These are phyloP conservation scores for Arizona elegans DNA, from an alignment of 2,113 vertebrate species.

Conservation along the genomic window DNA sequence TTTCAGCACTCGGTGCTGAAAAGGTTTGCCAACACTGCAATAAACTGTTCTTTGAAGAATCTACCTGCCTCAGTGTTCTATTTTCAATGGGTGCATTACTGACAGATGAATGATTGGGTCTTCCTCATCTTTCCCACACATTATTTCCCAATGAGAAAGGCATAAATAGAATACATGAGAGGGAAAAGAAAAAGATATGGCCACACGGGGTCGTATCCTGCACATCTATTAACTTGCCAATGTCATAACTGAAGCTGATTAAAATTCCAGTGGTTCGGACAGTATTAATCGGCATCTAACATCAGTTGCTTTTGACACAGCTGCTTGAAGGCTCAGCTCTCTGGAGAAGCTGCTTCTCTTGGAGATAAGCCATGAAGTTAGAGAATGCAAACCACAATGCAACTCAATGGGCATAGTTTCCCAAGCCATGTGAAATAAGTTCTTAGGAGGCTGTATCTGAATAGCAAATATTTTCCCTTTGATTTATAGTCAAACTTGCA, in stretches of 20 bases:
- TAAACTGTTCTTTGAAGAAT: too few species aligned
- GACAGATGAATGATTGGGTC: background rate
- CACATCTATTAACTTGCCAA: background rate
- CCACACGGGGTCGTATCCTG: background rate
- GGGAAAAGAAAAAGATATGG: background rate
- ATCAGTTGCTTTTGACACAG: background rate
- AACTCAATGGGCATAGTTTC: background rate
- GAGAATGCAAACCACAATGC: background rate
- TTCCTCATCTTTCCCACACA: background rate
- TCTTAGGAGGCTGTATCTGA: background rate
- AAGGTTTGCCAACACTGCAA: too few species aligned
- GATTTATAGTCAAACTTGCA: background rate
- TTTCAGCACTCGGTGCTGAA: too few species aligned
- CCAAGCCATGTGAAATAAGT: background rate
- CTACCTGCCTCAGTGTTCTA: too few species aligned
- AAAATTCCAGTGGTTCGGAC: background rate
- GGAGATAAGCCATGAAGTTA: background rate
- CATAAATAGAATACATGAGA: background rate
- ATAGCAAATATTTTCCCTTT: background rate
- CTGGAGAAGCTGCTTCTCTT: background rate
- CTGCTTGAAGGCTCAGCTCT: background rate
- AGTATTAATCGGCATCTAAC: background rate
- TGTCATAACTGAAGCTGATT: background rate
- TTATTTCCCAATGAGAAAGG: background rate
- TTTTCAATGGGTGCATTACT: too few species aligned